A percentile compares a stretch with the other conserved stretches of the same genome.
Conservation (phyloP, 2,113 vertebrate species). For the Pelecanus crispus region DNA sequence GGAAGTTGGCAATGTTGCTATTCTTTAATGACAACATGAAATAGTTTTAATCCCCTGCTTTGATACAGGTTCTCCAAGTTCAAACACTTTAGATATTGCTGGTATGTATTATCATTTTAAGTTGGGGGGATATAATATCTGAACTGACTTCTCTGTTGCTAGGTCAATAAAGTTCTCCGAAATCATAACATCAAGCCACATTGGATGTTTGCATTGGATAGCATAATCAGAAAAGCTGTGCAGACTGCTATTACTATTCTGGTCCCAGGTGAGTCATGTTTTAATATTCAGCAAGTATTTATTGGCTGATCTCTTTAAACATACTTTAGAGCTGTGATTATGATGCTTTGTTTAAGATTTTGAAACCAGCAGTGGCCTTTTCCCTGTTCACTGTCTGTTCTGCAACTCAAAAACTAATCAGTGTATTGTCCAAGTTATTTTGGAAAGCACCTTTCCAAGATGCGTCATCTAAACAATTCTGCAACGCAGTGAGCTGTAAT, state of each 20-base stretch:
- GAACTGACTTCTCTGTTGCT: slow-evolving; percentile 29
- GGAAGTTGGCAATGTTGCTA: neutral
- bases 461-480: neutral
- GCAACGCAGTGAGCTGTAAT: neutral
- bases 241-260: slow-evolving; percentile 97
- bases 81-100: neutral
- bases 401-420: neutral
- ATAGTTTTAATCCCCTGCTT: neutral
- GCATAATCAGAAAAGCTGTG: slow-evolving; percentile 96
- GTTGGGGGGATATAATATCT: neutral
- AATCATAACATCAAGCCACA: slow-evolving; percentile 99
- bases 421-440: neutral
- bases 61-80: neutral
- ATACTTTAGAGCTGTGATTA: neutral
- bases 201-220: slow-evolving; percentile 99
- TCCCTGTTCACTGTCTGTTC: neutral
- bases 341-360: neutral
- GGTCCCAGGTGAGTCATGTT: slow-evolving; percentile 86
- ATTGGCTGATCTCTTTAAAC: neutral
- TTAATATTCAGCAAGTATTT: neutral
- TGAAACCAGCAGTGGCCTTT: neutral
- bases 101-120: neutral
- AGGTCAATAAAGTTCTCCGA: slow-evolving; percentile 97
- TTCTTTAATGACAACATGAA: neutral
- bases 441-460: neutral